Conservation (phyloP, 2,888 invertebrate genomes). For the Drosophila paracracens region DNA sequence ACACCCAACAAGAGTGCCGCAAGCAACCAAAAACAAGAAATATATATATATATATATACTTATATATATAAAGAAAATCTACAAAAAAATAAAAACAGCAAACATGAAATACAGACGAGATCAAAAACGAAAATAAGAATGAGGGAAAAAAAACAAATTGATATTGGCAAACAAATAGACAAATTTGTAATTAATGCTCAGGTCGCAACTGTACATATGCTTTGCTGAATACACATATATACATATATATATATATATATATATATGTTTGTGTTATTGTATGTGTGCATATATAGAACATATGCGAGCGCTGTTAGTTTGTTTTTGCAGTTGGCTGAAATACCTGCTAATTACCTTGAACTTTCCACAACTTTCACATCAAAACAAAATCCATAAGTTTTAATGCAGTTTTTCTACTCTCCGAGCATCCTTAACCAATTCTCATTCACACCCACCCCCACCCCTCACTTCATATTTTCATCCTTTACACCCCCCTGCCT, state of each 20-base stretch:
- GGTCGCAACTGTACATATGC: conserved; percentile 9
- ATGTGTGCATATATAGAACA: not conserved
- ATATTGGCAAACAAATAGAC: conserved; percentile 55
- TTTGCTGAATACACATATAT: not conserved
- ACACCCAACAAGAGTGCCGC: conserved; percentile 45
- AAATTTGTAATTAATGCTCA: conserved; percentile 48
- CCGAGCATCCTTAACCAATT: conserved; percentile 16
- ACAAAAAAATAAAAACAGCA: conserved; percentile 4
- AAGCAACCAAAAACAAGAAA: conserved; percentile 19
- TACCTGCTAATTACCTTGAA: conserved; percentile 54
- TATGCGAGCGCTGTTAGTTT: conserved; percentile 10
- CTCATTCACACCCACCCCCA: not conserved
- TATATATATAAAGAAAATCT: not conserved
- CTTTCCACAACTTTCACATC: conserved; percentile 47
- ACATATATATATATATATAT: not conserved
- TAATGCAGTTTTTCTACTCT: conserved; percentile 51
- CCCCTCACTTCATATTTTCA: not conserved
- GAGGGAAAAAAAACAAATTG: conserved; percentile 45
- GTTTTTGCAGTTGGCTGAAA: conserved; percentile 19
- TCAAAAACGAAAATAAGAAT: conserved; percentile 24
- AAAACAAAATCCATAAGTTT: conserved; percentile 61
- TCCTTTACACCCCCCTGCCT: not conserved
- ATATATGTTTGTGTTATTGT: not conserved
- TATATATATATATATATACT: not conserved
- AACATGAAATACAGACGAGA: conserved; percentile 49